Evolutionary conservation across 2,113 vertebrate genomes (phyloP), one percentile per base, ranked within the genome.

Genomic region (Scatophagus argus): DNA sequence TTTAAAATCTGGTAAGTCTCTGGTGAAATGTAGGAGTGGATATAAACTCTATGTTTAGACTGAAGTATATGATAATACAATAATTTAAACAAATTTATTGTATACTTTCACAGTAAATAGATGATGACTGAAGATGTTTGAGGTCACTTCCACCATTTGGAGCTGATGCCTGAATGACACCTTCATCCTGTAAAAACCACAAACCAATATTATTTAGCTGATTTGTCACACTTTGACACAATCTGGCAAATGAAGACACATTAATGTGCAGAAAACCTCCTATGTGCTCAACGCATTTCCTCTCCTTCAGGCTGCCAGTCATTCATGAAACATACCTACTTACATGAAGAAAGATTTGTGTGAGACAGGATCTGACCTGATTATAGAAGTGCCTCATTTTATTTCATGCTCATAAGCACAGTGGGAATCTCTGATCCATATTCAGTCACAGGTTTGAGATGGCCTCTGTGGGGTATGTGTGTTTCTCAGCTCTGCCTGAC

Each of bases 301-400:
- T 70, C 49, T 70, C 49, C 74, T 56, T 71, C 66, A 80, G 75
- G 62, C 68, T 60, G 59, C 49, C n/a, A 1, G 51, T 70, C 60
- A 84, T 88, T 82, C 76, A 79, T 89, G 82, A 81, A 83, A 71
- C 23, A 17, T 66, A 79, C 62, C 32, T 12, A 12, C 61, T 54
- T 74, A 81, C 59, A 75, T 23, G 12, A 51, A 79, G 58, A 79
- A 44, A 68, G 63, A 82, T 65, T 75, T 86, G 81, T 80, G 79
- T 66, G 49, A 74, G 66, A 83, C 62, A 36, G 46, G 66, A 86
- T 82, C 61, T 66, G 81, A 81, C 78, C 75, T 16, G 12, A 80
- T 76, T 67, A 62, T 87, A 67, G 79, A 84, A 77, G 73, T 76
- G 82, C 58, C 83, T 81, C 43, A 31, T 88, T 82, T 81, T 65